A percentile compares a stretch with the other conserved stretches of the same genome.
Evolutionary conservation across 2,888 invertebrate genomes (phyloP).

Genomic region (Amblyjoppa fuscipennis): DNA sequence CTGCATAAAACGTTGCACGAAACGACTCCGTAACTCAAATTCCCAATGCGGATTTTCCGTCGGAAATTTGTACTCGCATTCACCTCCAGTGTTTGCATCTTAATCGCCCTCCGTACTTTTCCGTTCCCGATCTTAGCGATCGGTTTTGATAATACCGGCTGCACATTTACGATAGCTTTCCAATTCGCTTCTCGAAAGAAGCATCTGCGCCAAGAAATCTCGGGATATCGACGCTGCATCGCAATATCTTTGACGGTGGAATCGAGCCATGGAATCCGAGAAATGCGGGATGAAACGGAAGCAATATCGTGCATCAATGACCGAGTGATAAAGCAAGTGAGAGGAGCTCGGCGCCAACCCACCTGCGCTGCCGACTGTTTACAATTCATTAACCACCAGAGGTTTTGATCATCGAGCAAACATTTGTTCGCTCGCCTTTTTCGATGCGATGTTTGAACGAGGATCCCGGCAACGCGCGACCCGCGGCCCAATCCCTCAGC

Average conservation of each 20-base stretch:
- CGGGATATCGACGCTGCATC: background rate
- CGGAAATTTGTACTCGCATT: constrained; percentile 7
- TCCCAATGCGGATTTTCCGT: constrained; percentile 8
- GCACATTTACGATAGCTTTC: constrained; percentile 57
- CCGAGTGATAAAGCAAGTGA: constrained; percentile 54
- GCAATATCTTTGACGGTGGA: constrained; percentile 42
- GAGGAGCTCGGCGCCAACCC: constrained; percentile 8
- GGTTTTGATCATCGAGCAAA: constrained; percentile 79
- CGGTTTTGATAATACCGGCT: background rate
- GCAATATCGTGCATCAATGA: constrained; percentile 48
- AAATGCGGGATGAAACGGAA: background rate
- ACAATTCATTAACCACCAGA: constrained; percentile 79
- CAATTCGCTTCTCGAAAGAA: constrained; percentile 54
- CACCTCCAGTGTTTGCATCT: constrained; percentile 13
- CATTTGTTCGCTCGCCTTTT: constrained; percentile 74
- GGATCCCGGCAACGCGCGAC: constrained; percentile 45
- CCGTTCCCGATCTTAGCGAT: background rate
- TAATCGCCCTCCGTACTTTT: constrained; percentile 24
- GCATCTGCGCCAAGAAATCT: constrained; percentile 60
- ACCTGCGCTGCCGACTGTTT: constrained; percentile 73
- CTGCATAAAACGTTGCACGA: background rate
- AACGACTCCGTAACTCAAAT: background rate
- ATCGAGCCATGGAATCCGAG: background rate
- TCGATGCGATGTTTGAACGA: constrained; percentile 69
- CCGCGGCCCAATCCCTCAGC: constrained; percentile 1